Evolutionary conservation across 2,113 vertebrate genomes (phyloP).

Genomic region (Poicephalus gulielmi): DNA sequence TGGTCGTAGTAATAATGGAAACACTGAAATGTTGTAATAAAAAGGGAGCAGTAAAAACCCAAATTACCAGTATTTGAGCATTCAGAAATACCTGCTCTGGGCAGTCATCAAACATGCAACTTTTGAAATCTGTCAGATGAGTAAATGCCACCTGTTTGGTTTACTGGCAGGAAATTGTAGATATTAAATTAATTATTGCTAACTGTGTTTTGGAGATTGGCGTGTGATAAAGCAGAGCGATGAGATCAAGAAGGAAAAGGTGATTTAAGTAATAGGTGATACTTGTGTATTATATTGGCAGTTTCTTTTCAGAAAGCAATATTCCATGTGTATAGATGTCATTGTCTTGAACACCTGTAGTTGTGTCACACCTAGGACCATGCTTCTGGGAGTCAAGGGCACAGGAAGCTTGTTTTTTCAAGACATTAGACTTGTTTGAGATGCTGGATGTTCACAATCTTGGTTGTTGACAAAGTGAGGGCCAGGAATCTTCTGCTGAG

Average conservation of each 20-base stretch:
- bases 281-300: rapidly evolving
- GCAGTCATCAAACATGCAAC: background rate
- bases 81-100: background rate
- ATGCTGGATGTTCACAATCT: background rate
- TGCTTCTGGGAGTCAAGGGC: background rate
- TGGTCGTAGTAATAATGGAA: background rate
- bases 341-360: background rate
- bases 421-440: background rate
- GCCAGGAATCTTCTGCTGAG: background rate
- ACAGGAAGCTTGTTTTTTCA: rapidly evolving
- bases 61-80: background rate
- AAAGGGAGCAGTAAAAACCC: background rate
- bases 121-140: background rate
- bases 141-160: background rate
- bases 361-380: background rate
- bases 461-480: background rate
- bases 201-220: background rate
- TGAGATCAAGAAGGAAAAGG: background rate
- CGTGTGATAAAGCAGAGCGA: background rate
- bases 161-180: background rate
- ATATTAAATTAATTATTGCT: background rate
- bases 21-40: background rate
- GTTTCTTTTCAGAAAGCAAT: background rate
- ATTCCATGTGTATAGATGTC: rapidly evolving
- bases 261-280: background rate